Base-by-base conservation (phyloP, 92 coral and sea anemone genomes). In the Anthopleura xanthogrammica region DNA sequence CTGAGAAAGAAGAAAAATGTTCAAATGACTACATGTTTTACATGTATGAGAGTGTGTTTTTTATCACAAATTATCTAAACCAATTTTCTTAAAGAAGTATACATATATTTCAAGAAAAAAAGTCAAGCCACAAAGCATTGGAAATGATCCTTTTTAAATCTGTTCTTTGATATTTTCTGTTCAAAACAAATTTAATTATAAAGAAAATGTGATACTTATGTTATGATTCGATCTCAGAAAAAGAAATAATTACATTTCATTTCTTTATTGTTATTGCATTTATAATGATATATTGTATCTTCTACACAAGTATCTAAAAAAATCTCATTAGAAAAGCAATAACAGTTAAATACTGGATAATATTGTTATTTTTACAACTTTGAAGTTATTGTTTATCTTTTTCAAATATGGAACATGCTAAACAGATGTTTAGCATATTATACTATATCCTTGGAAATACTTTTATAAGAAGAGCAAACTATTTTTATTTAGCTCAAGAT, bases 1-100 rank as follows among this genome's bases (percentile, higher is more conserved):
- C 89, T 85, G 85, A 41, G 17, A 76, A 50, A 76, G 79, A 76
- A 48, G 52, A 48, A 48, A 48, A 48, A 48, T 48, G 52, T 48
- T 48, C 52, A 48, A 48, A 48, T 48, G 52, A 48, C 52, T 48
- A 48, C 52, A 48, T 48, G 4, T 48, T 48, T 48, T 48, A 48
- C 8, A 48, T 9, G 9, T 48, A 48, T 48, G 52, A 48, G 52
- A 4, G 9, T 4, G 52, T 48, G 52, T 48, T 48, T 48, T 48
- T 48, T 9, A 48, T 48, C 52, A 48, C 52, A 48, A 48, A 48
- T 48, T 48, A 48, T 48, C 52, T 48, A 48, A 48, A 48, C 4
- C 52, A 48, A 4, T 48, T 48, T 48, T 48, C 52, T 48, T 9
- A 48, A 48, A 48, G 52, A 48, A 48, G 52, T 48, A 48, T 48